Evolutionary conservation across 2,888 invertebrate species (phyloP).

Genomic region (Tridacna gigas): DNA sequence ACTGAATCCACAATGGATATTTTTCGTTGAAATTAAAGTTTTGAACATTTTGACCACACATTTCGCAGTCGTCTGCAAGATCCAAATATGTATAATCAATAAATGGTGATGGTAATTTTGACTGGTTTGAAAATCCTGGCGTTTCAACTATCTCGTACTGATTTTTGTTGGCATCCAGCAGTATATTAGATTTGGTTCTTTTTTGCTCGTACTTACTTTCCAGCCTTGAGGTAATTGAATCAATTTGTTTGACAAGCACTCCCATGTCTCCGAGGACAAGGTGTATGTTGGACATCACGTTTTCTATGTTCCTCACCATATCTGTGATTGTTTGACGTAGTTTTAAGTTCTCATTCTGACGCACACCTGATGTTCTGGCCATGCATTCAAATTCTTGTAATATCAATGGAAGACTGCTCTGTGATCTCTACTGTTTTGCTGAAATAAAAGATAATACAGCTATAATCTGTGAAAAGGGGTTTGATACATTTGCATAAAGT

Average conservation of each 20-base stretch:
- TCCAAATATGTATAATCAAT: slow-evolving; percentile 59
- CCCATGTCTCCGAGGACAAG: slow-evolving; percentile 46
- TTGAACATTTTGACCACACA: slow-evolving; percentile 40
- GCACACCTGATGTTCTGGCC: slow-evolving; percentile 12
- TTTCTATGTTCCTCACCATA: slow-evolving; percentile 52
- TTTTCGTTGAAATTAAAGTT: slow-evolving; percentile 55
- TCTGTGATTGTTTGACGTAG: slow-evolving; percentile 40
- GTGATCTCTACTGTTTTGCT: neutral
- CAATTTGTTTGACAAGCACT: slow-evolving; percentile 48
- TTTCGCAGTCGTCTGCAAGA: slow-evolving; percentile 47
- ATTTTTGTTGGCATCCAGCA: slow-evolving; percentile 49
- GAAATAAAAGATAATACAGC: neutral
- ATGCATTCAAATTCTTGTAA: slow-evolving; percentile 2
- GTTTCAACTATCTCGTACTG: slow-evolving; percentile 39
- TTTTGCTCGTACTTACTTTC: slow-evolving; percentile 32
- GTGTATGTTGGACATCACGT: slow-evolving; percentile 52
- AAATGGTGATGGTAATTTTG: slow-evolving; percentile 55
- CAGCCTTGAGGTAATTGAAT: slow-evolving; percentile 38
- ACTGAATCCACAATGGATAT: slow-evolving; percentile 64
- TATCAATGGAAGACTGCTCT: neutral
- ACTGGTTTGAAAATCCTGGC: slow-evolving; percentile 25
- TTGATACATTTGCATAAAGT: too few species aligned
- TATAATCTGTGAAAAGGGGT: too few species aligned
- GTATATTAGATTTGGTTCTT: slow-evolving; percentile 1
- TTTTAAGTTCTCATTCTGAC: slow-evolving; percentile 1